phyloP scores from a whole-genome alignment of 2,113 vertebrate genomes.

The Malurus alboscapulatus region DNA sequence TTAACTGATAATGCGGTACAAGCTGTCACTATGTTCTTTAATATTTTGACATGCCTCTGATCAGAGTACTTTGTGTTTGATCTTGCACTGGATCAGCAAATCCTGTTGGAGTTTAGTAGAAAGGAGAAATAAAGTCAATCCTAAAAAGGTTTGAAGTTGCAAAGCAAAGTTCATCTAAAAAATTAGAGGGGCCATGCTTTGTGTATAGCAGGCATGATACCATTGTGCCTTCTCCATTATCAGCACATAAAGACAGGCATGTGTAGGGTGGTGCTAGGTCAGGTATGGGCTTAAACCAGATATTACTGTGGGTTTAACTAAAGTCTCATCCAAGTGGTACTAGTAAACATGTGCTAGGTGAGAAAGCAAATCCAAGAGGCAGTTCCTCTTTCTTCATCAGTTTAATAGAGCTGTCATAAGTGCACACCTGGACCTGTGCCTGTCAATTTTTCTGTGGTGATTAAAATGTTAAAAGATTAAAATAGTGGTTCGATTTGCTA shows the following conservation, averaged over 20 bases:
- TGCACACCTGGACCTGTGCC: background rate
- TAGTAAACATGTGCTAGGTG: background rate
- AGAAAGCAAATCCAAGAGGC: background rate
- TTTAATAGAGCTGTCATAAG: background rate
- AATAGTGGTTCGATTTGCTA: background rate
- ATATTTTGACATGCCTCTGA: slow-evolving; percentile 69
- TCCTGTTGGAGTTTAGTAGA: slow-evolving; percentile 24
- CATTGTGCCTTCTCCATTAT: background rate
- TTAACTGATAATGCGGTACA: slow-evolving; percentile 58
- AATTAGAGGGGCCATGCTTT: background rate
- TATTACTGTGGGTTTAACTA: background rate
- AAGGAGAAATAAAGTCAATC: background rate
- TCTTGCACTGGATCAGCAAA: slow-evolving; percentile 82
- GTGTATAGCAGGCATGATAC: background rate
- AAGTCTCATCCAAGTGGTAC: background rate
- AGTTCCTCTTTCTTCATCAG: background rate
- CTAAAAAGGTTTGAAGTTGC: background rate
- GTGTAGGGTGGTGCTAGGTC: background rate
- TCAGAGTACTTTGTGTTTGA: slow-evolving; percentile 77
- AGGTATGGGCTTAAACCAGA: background rate
- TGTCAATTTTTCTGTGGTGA: background rate
- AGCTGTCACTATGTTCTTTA: slow-evolving; percentile 64
- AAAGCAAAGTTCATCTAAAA: background rate
- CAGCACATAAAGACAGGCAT: background rate
- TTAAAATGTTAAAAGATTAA: slow-evolving; percentile 14